Evolutionary conservation across 2,797 vertebrate genomes (phyloP).

Genomic region (Pseudochirops corinnae): DNA sequence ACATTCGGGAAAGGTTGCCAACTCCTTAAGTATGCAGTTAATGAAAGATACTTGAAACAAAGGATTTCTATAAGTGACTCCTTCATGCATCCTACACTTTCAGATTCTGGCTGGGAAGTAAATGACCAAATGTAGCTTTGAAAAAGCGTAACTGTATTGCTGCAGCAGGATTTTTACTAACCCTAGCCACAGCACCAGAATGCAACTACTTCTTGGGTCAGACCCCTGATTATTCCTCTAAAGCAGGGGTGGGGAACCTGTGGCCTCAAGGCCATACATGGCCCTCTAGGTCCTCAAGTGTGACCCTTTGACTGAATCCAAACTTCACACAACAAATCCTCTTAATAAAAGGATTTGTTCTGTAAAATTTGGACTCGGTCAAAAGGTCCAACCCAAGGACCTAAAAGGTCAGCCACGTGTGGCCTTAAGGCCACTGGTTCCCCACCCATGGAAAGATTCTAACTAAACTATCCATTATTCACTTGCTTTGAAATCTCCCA

Average conservation of each 20-base stretch:
- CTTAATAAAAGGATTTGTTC: no score
- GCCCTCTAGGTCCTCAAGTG: no score
- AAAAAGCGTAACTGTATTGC: slow-evolving; percentile 37
- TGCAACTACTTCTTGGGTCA: slow-evolving; percentile 11
- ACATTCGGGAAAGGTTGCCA: slow-evolving; percentile 73
- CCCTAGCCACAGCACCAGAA: background rate
- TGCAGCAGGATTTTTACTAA: background rate
- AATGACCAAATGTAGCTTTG: slow-evolving; percentile 62
- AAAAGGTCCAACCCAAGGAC: no score
- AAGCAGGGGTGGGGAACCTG: no score
- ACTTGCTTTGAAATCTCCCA: slow-evolving; percentile 34
- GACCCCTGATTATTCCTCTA: background rate
- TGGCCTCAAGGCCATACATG: no score
- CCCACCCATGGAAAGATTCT: background rate
- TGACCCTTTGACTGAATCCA: no score
- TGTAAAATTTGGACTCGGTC: no score
- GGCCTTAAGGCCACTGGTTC: no score
- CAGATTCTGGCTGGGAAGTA: slow-evolving; percentile 60
- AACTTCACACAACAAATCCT: no score
- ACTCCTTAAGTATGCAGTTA: slow-evolving; percentile 47
- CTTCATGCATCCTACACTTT: slow-evolving; percentile 47
- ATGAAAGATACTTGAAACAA: slow-evolving; percentile 43
- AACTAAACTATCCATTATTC: background rate
- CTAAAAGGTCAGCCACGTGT: no score
- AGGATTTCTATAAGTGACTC: slow-evolving; percentile 67